Evolutionary conservation across 2,888 invertebrate species (phyloP), one percentile per base, ranked within the genome.

Genomic region (Acanthococcus lagerstroemiae): DNA sequence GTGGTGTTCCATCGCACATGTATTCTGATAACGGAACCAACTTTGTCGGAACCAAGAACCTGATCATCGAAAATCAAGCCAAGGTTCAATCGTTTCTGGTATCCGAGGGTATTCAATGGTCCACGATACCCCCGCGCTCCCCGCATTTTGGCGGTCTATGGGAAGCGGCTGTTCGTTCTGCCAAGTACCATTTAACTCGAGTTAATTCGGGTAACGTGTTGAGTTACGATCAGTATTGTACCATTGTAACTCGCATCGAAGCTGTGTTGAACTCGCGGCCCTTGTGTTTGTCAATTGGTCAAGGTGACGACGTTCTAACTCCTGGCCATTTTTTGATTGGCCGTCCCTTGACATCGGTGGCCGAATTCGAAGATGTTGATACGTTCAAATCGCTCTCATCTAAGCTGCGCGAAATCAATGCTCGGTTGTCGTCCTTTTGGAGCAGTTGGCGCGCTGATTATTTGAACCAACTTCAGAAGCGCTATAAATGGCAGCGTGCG

Each of bases 1-100:
- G 55, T 9, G 55, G 55, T 26, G 7, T 17, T 7, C 55, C 55
- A 12, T 12, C 17, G 4, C 15, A 55, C 7, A 24, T 55, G 27
- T 57, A 24, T 37, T 57, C 22, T 3, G 44, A 57, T n/a, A 57
- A 57, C 17, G 57, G 37, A 5, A 57, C 57, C 19, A 57, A 57
- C 17, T 57, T 57, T 22, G 50, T 48, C 7, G 50, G 50, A 6
- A 48, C 50, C 7, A 7, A 17, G 7, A 48, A 48, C 19, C 17
- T 17, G 7, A 7, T 48, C 17, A n/a, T 17, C 6, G 6, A 12
- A 6, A 48, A 48, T n/a, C n/a, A 48, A 12, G 50, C n/a, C 17
- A 17, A 48, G 17, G n/a, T 48, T 7, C 9, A 48, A 48, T 17
- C 50, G 50, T 48, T 48, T 48, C 7, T 17, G 6, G 50, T 17